These are phyloP conservation scores for Pseudomyrmex cubaensis DNA, from an alignment of 1,140 invertebrate genomes.

Conservation along the genomic window DNA sequence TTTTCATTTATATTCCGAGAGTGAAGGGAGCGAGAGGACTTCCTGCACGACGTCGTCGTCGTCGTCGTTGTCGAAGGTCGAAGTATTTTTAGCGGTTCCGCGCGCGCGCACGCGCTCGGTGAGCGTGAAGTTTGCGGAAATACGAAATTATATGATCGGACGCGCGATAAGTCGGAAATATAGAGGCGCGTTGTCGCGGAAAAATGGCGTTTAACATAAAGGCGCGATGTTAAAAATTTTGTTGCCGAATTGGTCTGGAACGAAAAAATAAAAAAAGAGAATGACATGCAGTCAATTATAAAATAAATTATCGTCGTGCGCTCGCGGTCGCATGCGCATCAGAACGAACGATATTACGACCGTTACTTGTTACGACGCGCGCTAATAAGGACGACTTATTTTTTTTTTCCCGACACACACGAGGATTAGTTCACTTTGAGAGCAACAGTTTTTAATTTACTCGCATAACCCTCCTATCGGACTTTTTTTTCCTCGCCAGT, in stretches of 20 bases:
- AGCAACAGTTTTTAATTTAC: constrained; percentile 42
- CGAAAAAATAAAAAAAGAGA: not conserved
- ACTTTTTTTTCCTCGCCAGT: constrained; percentile 10
- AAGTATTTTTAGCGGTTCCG: constrained; percentile 42
- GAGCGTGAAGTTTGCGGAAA: constrained; percentile 29
- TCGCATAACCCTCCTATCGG: constrained; percentile 14
- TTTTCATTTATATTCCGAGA: constrained; percentile 47
- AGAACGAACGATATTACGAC: not conserved
- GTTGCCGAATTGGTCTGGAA: not conserved
- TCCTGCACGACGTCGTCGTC: not conserved
- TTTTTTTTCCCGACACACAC: not conserved
- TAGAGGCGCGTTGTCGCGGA: not conserved
- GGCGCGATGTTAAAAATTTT: not conserved
- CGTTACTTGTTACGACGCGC: not conserved
- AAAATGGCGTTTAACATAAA: not conserved
- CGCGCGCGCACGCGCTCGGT: not conserved
- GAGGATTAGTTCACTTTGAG: constrained; percentile 31
- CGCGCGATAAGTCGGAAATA: constrained; percentile 4
- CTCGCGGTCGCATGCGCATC: no score
- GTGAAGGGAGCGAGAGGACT: not conserved
- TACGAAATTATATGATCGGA: not conserved
- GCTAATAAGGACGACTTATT: not conserved
- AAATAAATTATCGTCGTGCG: not conserved
- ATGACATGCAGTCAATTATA: not conserved
- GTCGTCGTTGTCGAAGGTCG: constrained; percentile 29